Evolutionary conservation across 2,888 invertebrate species (phyloP).

Genomic region (Tetrapedia diversipes): DNA sequence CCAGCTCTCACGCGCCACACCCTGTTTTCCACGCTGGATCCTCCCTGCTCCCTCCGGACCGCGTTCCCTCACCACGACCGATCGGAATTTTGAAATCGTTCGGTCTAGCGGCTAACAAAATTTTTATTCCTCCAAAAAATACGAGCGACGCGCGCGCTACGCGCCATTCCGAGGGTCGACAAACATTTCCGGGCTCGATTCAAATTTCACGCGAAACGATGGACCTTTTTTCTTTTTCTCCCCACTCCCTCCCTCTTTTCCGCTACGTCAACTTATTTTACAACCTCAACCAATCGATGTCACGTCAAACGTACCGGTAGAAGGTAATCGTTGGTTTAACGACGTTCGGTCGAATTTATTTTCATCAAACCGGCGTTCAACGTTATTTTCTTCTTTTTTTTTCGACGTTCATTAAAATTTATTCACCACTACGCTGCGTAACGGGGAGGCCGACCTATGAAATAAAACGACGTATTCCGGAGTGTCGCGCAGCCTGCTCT

Average conservation of each 20-base stretch:
- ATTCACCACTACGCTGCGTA: constrained; percentile 37
- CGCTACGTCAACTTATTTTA: background rate
- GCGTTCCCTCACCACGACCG: constrained; percentile 49
- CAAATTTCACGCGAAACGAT: constrained; percentile 14
- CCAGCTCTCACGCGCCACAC: constrained; percentile 79
- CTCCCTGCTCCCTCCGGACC: constrained; percentile 48
- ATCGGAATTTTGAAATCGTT: constrained; percentile 73
- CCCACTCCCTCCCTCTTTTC: background rate
- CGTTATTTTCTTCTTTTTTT: constrained; percentile 14
- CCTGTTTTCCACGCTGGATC: constrained; percentile 69
- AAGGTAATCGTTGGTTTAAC: background rate
- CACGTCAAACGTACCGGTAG: background rate
- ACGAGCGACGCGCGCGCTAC: background rate
- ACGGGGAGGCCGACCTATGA: constrained; percentile 35
- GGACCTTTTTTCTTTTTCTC: background rate
- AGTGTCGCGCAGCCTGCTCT: constrained; percentile 65
- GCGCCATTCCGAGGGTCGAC: constrained; percentile 16
- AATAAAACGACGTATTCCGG: constrained; percentile 43
- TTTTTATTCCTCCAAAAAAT: constrained; percentile 50
- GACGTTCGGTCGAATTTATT: background rate
- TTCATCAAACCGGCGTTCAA: background rate
- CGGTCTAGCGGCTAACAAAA: constrained; percentile 62
- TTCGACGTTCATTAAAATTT: constrained; percentile 46
- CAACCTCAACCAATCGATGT: background rate
- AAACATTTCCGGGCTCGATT: constrained; percentile 25